Percentiles rank a stretch among this genome's conserved stretches.
Conservation (phyloP, 2,888 invertebrate genomes). For the Sarcophaga carnaria region DNA sequence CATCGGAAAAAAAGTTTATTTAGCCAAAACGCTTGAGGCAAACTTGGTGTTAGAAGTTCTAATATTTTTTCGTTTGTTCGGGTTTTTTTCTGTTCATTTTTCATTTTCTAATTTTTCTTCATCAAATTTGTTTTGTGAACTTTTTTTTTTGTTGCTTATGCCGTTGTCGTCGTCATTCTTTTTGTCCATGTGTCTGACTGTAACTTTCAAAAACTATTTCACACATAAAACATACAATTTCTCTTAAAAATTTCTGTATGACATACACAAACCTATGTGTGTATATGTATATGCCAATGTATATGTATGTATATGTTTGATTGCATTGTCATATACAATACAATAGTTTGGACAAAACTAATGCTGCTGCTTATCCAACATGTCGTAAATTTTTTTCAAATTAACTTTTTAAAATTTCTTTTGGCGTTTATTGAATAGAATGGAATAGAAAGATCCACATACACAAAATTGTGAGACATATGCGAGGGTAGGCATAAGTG, state of each 20-base stretch:
- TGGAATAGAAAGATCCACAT: too few relatives aligned
- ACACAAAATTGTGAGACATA: too few relatives aligned
- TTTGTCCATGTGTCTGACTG: conserved; percentile 38
- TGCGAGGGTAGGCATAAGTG: too few relatives aligned
- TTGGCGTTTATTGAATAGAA: conserved; percentile 30
- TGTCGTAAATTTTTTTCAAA: conserved; percentile 56
- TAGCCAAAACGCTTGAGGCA: conserved; percentile 59
- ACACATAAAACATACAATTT: conserved; percentile 1
- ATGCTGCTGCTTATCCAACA: conserved; percentile 48
- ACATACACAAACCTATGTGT: too few relatives aligned
- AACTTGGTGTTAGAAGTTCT: conserved; percentile 41
- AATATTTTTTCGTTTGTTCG: conserved; percentile 3
- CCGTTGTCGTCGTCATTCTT: conserved; percentile 22
- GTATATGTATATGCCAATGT: too few relatives aligned
- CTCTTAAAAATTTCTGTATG: too few relatives aligned
- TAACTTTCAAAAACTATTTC: conserved; percentile 47
- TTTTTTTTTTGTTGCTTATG: conserved; percentile 14
- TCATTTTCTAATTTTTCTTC: conserved; percentile 64
- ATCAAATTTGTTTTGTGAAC: conserved; percentile 60
- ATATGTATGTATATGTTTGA: neutral
- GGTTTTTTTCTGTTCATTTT: conserved; percentile 21
- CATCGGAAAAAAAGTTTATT: conserved; percentile 38
- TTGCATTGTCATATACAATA: conserved; percentile 30
- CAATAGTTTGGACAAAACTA: conserved; percentile 45
- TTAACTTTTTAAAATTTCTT: conserved; percentile 58